Evolutionary conservation across 1,140 invertebrate species (phyloP), one percentile per base, ranked within the genome.

Genomic region (Riptortus pedestris): DNA sequence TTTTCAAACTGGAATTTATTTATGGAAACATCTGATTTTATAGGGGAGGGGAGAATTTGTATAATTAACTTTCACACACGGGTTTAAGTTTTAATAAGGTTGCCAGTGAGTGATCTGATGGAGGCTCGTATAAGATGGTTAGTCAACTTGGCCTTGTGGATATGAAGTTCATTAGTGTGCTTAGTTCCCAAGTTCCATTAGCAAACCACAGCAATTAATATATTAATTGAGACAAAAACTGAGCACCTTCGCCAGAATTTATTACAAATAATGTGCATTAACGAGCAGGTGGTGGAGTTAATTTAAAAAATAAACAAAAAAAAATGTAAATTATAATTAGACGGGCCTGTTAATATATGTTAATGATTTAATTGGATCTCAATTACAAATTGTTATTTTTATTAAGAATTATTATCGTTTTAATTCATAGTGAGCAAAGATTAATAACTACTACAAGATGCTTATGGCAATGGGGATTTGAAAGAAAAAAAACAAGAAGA

Each of bases 91-190:
- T n/a, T n/a, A n/a, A n/a, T n/a, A n/a, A n/a, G n/a, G n/a, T n/a
- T n/a, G n/a, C n/a, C n/a, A n/a, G n/a, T n/a, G n/a, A n/a, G n/a
- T n/a, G n/a, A n/a, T n/a, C n/a, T n/a, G 7, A 18, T 11, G 24
- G 12, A 51, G 28, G 26, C 47, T 20, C 26, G 20, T 18, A 16
- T 24, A 51, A 43, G 47, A 55, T n/a, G n/a, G 59, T 60, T 60
- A 60, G 62, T 64, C 63, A 64, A 64, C 63, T 64, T 64, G 64
- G 64, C 64, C 64, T 24, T 62, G 58, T 65, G 58, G 64, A 65
- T 62, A 51, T n/a, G n/a, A 45, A 22, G 43, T 47, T 61, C 27
- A 59, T 28, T 55, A 60, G 28, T 52, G 48, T 63, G 62, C 62
- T 22, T 31, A 26, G 47, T 63, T 63, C 47, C 48, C 47, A 63